Percentiles rank a stretch among this genome's conserved stretches.
Evolutionary conservation across 2,888 invertebrate genomes (phyloP).

Genomic region (Scaptomyza flava): DNA sequence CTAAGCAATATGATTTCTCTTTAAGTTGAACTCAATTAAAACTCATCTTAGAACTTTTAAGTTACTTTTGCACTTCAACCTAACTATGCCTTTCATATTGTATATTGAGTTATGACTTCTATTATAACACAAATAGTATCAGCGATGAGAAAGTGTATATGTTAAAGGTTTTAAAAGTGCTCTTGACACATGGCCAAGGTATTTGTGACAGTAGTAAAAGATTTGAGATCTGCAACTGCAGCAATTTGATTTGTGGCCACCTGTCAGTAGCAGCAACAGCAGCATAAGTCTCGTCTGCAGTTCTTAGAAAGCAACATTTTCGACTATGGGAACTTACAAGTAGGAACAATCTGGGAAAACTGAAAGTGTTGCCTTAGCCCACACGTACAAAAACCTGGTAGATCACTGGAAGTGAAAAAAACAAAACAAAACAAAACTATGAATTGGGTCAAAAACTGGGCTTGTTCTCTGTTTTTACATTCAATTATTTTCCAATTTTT

Average conservation of each 20-base stretch:
- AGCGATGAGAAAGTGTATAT: too few relatives aligned
- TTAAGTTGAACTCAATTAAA: too few relatives aligned
- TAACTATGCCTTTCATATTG: too few relatives aligned
- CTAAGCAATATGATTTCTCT: too few relatives aligned
- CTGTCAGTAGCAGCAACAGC: conserved; percentile 4
- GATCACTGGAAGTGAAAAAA: conserved; percentile 7
- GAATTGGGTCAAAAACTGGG: conserved; percentile 31
- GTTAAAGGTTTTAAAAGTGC: too few relatives aligned
- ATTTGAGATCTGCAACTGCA: conserved; percentile 52
- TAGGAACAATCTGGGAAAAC: conserved; percentile 40
- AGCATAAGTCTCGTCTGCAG: conserved; percentile 15
- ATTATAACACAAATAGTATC: too few relatives aligned
- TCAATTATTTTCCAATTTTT: conserved; percentile 24
- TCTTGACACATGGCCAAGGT: conserved; percentile 50
- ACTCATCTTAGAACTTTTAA: too few relatives aligned
- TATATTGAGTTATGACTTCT: too few relatives aligned
- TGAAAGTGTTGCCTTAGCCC: conserved; percentile 51
- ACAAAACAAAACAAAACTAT: background rate
- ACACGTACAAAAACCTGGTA: conserved; percentile 22
- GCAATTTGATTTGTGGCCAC: conserved; percentile 54
- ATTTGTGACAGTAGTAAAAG: conserved; percentile 34
- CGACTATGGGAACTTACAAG: conserved; percentile 24
- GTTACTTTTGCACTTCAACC: too few relatives aligned
- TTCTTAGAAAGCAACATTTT: conserved; percentile 39
- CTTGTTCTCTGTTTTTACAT: conserved; percentile 28